Evolutionary conservation across 2,797 vertebrate species (phyloP), one percentile per base, ranked within the genome.

Genomic region (Decapterus maruadsi): DNA sequence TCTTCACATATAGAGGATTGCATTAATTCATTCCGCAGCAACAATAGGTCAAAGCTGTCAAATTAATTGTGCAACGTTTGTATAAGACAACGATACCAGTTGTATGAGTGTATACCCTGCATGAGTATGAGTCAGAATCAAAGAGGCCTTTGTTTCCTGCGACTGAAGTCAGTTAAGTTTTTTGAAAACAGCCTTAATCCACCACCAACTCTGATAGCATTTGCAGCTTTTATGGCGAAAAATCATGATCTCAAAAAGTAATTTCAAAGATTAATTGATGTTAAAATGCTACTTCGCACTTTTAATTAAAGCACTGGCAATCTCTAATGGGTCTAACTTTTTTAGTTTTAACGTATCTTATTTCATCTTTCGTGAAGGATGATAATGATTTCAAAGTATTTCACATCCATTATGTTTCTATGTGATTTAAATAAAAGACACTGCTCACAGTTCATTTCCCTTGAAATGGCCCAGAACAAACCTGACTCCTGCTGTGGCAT

Each of bases 381-480:
- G 65, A 58, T 77, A 64, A 83, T 76, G 59, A 79, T 77, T 68
- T 63, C 59, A 56, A 54, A 73, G 55, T 51, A 51, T 78, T 80
- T 63, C 68, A 63, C 43, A 75, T 76, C 38, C 68, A 55, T 86
- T 75, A 64, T 10, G 51, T 86, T 74, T 84, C 43, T 40, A 11
- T 68, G 63, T 3, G 0, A 75, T 83, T 84, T 78, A 55, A 84
- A 80, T 75, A 81, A 85, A 78, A 81, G 29, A 68, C 26, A 64
- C 58, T 54, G 55, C 74, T 79, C 67, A 46, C 56, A 48, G 53
- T 46, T 89, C 56, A 78, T 89, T 87, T 86, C 74, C 55, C 57
- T 73, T 80, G 29, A 87, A 86, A 88, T 89, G 84, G 90, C 78
- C 76, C 75, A 55, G 78, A 86, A 82, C 70, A 77, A 74, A 64